These are phyloP conservation scores for Indicator indicator DNA, from an alignment of 2,113 vertebrate genomes.

Conservation along the genomic window DNA sequence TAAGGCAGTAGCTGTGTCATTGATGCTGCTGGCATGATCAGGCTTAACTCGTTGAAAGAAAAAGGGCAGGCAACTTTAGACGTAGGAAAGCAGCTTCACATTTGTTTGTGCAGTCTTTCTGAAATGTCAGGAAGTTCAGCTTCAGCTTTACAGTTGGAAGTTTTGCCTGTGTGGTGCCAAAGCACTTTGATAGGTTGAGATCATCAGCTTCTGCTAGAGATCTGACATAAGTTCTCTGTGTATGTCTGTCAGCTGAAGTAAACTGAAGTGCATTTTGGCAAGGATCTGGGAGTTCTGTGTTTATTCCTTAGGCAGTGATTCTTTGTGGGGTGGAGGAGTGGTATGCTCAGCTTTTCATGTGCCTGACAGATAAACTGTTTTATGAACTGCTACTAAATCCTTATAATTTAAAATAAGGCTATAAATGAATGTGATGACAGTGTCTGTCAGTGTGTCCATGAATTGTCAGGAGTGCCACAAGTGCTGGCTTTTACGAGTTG, in stretches of 20 bases:
- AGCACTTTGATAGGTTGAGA: not conserved
- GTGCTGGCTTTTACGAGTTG: not conserved
- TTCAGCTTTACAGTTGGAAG: not conserved
- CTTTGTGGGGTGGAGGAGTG: not conserved
- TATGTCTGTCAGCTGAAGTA: not conserved
- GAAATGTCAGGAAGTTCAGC: not conserved
- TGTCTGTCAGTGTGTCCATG: not conserved
- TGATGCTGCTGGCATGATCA: not conserved
- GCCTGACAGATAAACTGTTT: slow-evolving; percentile 32
- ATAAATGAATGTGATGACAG: not conserved
- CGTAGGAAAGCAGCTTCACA: not conserved
- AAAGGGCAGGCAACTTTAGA: not conserved
- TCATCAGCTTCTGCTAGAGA: not conserved
- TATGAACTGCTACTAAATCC: slow-evolving; percentile 20
- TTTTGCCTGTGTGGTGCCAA: not conserved
- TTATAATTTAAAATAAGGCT: not conserved
- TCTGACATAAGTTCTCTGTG: not conserved
- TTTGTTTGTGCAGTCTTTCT: not conserved
- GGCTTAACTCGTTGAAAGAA: not conserved
- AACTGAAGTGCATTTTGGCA: not conserved
- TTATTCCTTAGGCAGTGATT: not conserved
- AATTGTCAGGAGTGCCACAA: not conserved
- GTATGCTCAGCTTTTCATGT: not conserved
- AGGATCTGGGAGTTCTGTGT: not conserved
- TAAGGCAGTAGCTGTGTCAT: not conserved